Conservation (phyloP, 2,113 vertebrate genomes). For the Sardina pilchardus region DNA sequence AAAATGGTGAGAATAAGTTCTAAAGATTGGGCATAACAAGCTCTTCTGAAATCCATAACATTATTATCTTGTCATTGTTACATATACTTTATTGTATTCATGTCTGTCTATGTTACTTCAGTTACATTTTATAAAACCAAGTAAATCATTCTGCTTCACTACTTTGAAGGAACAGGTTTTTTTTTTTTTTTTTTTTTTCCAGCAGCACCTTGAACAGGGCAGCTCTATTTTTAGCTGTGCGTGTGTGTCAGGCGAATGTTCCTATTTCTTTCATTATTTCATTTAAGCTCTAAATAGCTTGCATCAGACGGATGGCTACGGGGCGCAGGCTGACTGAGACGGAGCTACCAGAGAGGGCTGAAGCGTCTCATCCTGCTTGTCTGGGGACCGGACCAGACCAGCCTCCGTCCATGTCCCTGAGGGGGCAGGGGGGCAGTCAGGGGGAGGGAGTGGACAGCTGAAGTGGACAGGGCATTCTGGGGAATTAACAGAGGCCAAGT, state of each 20-base stretch:
- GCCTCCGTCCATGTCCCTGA: neutral
- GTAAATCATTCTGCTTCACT: neutral
- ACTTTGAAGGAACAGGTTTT: neutral
- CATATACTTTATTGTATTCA: neutral
- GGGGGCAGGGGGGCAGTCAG: neutral
- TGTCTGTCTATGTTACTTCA: neutral
- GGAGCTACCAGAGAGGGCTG: neutral
- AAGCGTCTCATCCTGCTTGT: neutral
- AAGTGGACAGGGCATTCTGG: neutral
- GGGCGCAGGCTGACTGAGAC: neutral
- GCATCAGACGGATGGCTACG: neutral
- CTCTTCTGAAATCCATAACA: neutral
- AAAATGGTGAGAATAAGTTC: neutral
- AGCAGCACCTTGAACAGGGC: neutral
- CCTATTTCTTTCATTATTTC: conserved; percentile 11
- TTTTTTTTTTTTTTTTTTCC: neutral
- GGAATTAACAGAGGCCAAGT: neutral
- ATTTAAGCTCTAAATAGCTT: neutral
- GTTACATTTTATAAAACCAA: neutral
- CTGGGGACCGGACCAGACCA: neutral
- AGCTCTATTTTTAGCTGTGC: neutral
- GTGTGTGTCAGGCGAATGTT: neutral
- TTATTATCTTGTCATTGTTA: neutral
- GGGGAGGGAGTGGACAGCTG: neutral
- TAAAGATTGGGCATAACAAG: neutral